phyloP scores from a whole-genome alignment of 2,113 vertebrate species.

The Chaetodon auriga region DNA sequence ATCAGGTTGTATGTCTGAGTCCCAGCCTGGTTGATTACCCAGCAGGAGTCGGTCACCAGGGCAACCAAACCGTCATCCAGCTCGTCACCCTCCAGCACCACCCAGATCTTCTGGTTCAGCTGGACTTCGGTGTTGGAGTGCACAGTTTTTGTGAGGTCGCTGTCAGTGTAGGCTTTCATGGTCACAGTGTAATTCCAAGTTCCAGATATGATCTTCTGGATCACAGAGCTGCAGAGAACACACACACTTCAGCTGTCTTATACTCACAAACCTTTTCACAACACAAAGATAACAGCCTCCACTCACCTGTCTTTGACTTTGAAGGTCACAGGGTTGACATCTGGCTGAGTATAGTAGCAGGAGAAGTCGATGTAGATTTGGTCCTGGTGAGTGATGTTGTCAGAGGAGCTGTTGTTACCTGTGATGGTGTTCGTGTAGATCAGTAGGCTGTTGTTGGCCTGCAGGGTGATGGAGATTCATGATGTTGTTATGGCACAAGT shows the following conservation, averaged over 20 bases:
- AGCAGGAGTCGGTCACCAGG: conserved; percentile 24
- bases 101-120: conserved; percentile 35
- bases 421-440: not conserved
- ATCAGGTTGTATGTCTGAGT: not conserved
- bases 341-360: not conserved
- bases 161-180: not conserved
- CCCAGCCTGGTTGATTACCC: not conserved
- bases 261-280: not conserved
- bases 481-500: not conserved
- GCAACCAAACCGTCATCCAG: not conserved
- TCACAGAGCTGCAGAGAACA: not conserved
- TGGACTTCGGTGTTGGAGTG: not conserved
- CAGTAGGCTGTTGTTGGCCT: not conserved
- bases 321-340: not conserved
- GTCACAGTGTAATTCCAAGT: not conserved
- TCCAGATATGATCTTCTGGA: not conserved
- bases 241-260: not conserved
- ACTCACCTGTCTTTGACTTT: not conserved
- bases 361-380: not conserved
- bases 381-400: not conserved
- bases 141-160: rapidly evolving
- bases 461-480: not conserved
- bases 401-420: rapidly evolving
- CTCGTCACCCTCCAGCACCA: not conserved
- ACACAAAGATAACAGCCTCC: not conserved